Conservation (phyloP, 2,113 vertebrate genomes). For the Cyprinodon variegatus region DNA sequence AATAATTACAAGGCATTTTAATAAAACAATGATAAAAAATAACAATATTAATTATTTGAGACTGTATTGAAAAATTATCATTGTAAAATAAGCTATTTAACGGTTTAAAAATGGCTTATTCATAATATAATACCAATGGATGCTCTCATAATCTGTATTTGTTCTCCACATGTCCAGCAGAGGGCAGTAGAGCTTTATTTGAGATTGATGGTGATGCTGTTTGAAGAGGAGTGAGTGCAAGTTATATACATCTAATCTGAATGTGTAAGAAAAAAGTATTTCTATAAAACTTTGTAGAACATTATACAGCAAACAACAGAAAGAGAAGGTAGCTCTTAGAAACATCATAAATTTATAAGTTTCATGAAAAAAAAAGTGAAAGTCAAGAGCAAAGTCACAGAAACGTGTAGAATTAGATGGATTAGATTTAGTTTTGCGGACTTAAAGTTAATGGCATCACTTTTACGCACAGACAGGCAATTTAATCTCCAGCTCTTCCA, state of each 20-base stretch:
- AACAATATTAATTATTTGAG: background rate
- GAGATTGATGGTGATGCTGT: conserved; percentile 1
- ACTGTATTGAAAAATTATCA: background rate
- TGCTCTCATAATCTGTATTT: background rate
- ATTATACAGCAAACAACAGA: too few relatives aligned
- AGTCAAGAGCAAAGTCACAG: too few relatives aligned
- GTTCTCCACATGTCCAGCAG: conserved; percentile 57
- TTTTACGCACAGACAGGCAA: background rate
- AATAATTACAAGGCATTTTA: too few relatives aligned
- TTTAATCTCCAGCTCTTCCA: background rate
- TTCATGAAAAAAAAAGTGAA: too few relatives aligned
- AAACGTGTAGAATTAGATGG: too few relatives aligned
- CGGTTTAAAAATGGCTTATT: background rate
- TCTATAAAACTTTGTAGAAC: too few relatives aligned
- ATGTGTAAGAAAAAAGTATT: background rate
- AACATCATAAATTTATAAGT: too few relatives aligned
- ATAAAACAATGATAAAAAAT: too few relatives aligned
- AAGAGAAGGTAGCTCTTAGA: too few relatives aligned
- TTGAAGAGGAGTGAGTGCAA: too few relatives aligned
- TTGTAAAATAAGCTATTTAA: background rate
- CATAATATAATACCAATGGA: background rate
- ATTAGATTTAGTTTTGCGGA: background rate
- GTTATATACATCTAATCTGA: background rate
- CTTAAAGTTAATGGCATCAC: background rate
- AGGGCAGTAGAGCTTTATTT: conserved; percentile 68